Conservation (phyloP, 2,888 invertebrate species). For the Pogonocherus hispidulus region DNA sequence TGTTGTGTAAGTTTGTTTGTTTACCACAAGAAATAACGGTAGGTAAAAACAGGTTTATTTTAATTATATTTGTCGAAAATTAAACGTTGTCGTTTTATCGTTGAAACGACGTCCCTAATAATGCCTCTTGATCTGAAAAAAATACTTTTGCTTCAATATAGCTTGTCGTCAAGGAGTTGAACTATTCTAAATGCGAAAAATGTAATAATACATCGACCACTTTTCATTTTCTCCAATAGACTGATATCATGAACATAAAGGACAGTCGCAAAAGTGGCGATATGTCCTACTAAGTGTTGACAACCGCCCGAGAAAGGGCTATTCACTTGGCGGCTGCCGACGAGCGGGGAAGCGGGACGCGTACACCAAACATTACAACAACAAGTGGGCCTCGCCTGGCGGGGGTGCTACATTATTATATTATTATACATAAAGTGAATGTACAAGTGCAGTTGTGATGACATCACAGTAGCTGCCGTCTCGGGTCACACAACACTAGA, state of each 20-base stretch:
- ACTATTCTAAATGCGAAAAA: no score
- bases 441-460: conserved; percentile 70
- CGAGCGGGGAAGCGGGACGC: conserved; percentile 69
- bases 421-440: conserved; percentile 68
- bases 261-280: conserved; percentile 18
- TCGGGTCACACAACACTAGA: conserved; percentile 69
- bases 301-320: conserved; percentile 3
- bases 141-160: no score
- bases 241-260: not conserved
- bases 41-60: no score
- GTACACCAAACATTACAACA: conserved; percentile 70
- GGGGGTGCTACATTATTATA: conserved; percentile 68
- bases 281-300: conserved; percentile 2
- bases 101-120: no score
- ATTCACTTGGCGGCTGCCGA: conserved; percentile 67
- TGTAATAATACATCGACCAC: no score
- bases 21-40: no score
- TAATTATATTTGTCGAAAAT: no score
- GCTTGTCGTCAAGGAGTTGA: no score
- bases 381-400: conserved; percentile 69
- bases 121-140: no score
- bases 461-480: conserved; percentile 68
- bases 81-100: no score
- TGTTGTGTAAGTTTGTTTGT: no score
- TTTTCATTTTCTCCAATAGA: not conserved